These are phyloP conservation scores for Papilio demoleus DNA, from an alignment of 2,888 invertebrate genomes.

Conservation along the genomic window DNA sequence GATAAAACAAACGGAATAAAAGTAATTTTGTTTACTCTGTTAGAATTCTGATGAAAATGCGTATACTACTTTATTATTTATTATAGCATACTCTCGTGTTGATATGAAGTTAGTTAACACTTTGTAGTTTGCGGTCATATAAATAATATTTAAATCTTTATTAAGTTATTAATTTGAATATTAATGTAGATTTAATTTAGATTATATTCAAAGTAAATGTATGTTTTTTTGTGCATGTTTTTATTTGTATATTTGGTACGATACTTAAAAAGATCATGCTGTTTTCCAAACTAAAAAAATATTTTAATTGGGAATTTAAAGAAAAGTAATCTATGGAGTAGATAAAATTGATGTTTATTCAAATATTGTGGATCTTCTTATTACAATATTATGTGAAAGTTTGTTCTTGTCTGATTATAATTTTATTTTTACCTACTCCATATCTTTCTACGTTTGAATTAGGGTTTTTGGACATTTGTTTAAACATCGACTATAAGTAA, in stretches of 20 bases:
- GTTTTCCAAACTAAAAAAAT: not conserved
- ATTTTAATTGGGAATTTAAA: conserved; percentile 28
- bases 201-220: conserved; percentile 38
- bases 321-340: conserved; percentile 17
- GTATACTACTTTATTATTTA: not conserved
- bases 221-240: conserved; percentile 34
- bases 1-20: not conserved
- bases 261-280: conserved; percentile 51
- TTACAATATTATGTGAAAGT: too few species aligned
- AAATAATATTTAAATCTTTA: conserved; percentile 45
- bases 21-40: not conserved
- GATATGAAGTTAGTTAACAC: not conserved
- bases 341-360: not conserved
- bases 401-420: not conserved
- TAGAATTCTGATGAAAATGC: not conserved
- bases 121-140: conserved; percentile 32
- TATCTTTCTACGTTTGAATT: not conserved
- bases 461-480: not conserved
- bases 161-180: conserved; percentile 48
- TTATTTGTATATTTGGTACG: conserved; percentile 45
- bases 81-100: conserved; percentile 14
- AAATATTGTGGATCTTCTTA: too few species aligned
- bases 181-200: conserved; percentile 46
- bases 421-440: conserved; percentile 5
- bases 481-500: not conserved